Base-by-base conservation (phyloP, 2,888 invertebrate species). In the Diarsia mendica region DNA sequence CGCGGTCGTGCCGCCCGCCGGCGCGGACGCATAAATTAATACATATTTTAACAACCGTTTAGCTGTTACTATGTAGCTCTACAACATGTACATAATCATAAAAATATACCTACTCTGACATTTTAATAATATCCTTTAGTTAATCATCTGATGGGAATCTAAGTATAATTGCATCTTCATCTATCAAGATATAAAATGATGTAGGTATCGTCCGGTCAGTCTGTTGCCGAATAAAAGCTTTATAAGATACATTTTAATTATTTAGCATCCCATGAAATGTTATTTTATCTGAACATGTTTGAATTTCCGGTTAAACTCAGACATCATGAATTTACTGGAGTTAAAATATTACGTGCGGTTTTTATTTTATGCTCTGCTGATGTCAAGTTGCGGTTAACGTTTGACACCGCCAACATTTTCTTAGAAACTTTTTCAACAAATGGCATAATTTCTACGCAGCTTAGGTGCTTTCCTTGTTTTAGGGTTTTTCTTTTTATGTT, bases 11-110 rank as follows among this genome's bases (percentile, higher is more conserved):
- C 80, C 84, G 82, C 77, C 75, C 80, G 83, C 71, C 83, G 83
- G 81, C 79, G 83, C 78, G 82, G 85, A 83, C 81, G 83, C 76
- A 86, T 85, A 89, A 87, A 91, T 92, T 89, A 89, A 89, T 89
- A 88, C 83, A 84, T 67, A 69, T 79, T 78, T 72, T 68, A 65
- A 77, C 49, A 73, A 65, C 72, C 63, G 73, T 79, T 77, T 63
- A 79, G 44, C 44, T 79, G 69, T 73, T 63, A 79, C 65, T 46
- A 60, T 71, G 55, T 77, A 70, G 65, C 58, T 79, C 61, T 68
- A 53, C 39, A 77, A 72, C 61, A 65, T 69, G 63, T 71, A 65
- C 63, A 60, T 60, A 60, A 60, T 48, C 67, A 51, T 65, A 65
- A 51, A 53, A 72, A 39, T 2, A 33, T 23, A 39, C n/a, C n/a